Conservation (phyloP, 2,888 invertebrate genomes). For the Harpalus rubripes region DNA sequence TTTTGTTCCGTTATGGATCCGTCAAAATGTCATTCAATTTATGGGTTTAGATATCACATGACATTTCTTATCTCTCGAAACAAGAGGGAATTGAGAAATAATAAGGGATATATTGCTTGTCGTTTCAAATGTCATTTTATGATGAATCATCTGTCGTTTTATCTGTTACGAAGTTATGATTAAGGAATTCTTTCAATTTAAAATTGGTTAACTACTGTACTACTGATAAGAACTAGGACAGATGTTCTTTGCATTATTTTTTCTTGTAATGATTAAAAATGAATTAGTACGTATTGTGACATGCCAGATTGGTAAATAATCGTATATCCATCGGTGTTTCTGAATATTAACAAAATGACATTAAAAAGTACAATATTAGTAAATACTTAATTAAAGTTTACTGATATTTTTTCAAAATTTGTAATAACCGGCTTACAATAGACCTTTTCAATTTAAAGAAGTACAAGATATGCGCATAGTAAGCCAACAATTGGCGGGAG, state of each 20-base stretch:
- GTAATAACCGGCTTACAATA: too few species aligned
- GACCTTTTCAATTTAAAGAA: too few species aligned
- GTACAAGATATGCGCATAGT: too few species aligned
- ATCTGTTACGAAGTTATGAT: neutral
- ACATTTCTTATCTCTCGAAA: conserved; percentile 49
- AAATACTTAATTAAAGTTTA: too few species aligned
- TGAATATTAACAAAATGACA: too few species aligned
- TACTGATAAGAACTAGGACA: neutral
- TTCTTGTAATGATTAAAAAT: too few species aligned
- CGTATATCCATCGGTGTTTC: too few species aligned
- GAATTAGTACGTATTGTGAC: too few species aligned
- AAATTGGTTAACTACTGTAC: neutral
- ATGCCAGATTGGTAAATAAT: too few species aligned
- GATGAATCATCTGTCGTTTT: neutral
- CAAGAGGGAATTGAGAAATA: conserved; percentile 30
- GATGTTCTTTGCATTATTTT: neutral
- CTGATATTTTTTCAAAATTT: too few species aligned
- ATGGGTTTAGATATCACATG: conserved; percentile 20
- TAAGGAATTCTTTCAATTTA: neutral
- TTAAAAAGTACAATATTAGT: too few species aligned
- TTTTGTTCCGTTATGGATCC: neutral
- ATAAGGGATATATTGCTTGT: conserved; percentile 34
- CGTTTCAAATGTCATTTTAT: conserved; percentile 15
- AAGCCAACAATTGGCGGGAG: too few species aligned
- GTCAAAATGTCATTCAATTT: conserved; percentile 9